A percentile compares a stretch with the other conserved stretches of the same genome.
Conservation (phyloP, 2,888 invertebrate species). For the Xylocampa areola region DNA sequence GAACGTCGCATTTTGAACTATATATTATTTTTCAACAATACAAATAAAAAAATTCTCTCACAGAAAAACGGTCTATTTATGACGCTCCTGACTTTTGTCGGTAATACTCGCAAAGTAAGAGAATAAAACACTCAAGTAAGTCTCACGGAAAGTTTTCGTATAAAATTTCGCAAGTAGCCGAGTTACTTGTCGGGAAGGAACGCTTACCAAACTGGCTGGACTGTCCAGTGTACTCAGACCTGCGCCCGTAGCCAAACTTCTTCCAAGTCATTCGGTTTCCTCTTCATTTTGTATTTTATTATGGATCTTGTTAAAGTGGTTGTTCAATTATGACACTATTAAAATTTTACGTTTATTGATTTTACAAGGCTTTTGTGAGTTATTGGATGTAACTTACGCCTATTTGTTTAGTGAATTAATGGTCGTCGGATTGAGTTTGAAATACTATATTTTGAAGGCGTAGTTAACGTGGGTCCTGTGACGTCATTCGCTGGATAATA, state of each 20-base stretch:
- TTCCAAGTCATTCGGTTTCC: constrained; percentile 33
- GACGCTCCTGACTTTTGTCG: constrained; percentile 38
- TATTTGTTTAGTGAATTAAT: constrained; percentile 29
- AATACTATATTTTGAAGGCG: background rate
- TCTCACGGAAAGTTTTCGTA: constrained; percentile 57
- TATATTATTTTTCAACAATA: too few relatives aligned
- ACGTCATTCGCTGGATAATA: too few relatives aligned
- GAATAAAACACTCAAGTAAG: constrained; percentile 55
- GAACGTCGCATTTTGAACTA: too few relatives aligned
- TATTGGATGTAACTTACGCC: constrained; percentile 34
- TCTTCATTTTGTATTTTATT: constrained; percentile 34
- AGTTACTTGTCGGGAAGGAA: constrained; percentile 52
- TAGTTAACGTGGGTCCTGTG: too few relatives aligned
- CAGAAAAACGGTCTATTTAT: constrained; percentile 43
- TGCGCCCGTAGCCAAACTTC: constrained; percentile 28
- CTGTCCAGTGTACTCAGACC: constrained; percentile 44
- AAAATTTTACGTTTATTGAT: constrained; percentile 60
- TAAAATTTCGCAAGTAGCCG: constrained; percentile 56
- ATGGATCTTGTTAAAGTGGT: constrained; percentile 49
- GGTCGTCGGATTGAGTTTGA: constrained; percentile 6
- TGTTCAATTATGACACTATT: constrained; percentile 54
- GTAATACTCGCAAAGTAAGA: constrained; percentile 45
- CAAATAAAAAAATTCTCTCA: constrained; percentile 13
- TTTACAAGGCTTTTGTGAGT: constrained; percentile 50
- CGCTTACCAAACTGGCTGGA: constrained; percentile 31